A percentile compares a stretch with the other conserved stretches of the same genome.
Evolutionary conservation across 2,113 vertebrate genomes (phyloP).

Genomic region (Varanus komodoensis): DNA sequence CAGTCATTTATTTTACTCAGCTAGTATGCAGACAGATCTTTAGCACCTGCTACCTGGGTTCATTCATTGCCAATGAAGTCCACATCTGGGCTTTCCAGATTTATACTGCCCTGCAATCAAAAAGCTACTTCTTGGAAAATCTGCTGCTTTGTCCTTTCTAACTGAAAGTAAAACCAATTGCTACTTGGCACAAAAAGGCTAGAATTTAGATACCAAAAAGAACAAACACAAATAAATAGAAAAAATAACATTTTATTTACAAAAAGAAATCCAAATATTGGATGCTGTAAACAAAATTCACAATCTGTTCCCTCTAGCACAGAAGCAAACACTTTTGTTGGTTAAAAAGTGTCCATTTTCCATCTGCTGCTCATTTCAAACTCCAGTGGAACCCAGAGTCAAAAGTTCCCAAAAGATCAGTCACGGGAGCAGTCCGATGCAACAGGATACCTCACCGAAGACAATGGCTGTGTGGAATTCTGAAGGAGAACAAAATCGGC

Average conservation of each 20-base stretch:
- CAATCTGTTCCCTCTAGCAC: constrained; percentile 84
- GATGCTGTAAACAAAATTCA: constrained; percentile 91
- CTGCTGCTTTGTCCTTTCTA: constrained; percentile 48
- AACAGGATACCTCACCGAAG: constrained; percentile 76
- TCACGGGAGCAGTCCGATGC: constrained; percentile 77
- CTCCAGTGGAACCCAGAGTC: constrained; percentile 77
- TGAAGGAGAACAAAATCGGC: constrained; percentile 72
- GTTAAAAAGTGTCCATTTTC: constrained; percentile 72
- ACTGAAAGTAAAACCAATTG: neutral
- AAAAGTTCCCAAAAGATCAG: constrained; percentile 78
- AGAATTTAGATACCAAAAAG: constrained; percentile 70
- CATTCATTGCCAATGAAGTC: constrained; percentile 52
- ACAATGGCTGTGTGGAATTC: constrained; percentile 73
- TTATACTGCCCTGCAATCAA: constrained; percentile 46
- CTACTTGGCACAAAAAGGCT: constrained; percentile 44
- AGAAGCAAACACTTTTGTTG: constrained; percentile 70
- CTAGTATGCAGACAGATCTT: constrained; percentile 47
- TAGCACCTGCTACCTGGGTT: constrained; percentile 68
- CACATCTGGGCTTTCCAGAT: constrained; percentile 68
- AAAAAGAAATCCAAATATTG: constrained; percentile 89
- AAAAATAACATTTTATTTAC: constrained; percentile 92
- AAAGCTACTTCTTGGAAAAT: constrained; percentile 69
- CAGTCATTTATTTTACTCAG: rapidly evolving
- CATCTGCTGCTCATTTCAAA: constrained; percentile 76
- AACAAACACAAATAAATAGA: constrained; percentile 83